phyloP scores from a whole-genome alignment of 2,797 vertebrate genomes.

The Adelosebastes latens region DNA sequence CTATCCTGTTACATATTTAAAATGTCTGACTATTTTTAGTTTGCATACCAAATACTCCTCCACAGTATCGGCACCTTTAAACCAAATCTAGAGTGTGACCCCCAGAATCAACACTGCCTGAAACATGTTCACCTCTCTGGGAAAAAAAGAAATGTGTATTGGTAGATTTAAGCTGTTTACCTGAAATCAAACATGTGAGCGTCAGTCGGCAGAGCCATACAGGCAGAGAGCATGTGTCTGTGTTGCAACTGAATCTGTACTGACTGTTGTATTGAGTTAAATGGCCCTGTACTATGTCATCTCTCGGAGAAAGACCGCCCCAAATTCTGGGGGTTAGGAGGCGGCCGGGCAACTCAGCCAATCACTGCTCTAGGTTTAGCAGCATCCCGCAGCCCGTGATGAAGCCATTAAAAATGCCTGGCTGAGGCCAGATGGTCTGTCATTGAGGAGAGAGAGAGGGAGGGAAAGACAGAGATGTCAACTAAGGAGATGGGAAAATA shows the following conservation, averaged over 20 bases:
- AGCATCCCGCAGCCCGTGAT: slow-evolving; percentile 68
- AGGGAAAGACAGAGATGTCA: neutral
- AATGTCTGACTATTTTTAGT: no score
- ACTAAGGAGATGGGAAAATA: neutral
- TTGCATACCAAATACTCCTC: no score
- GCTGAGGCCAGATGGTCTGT: slow-evolving; percentile 80
- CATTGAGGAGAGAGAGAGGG: slow-evolving; percentile 46
- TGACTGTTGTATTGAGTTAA: neutral
- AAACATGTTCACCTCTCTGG: neutral
- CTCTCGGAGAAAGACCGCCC: neutral
- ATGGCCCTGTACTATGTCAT: neutral
- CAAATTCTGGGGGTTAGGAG: slow-evolving; percentile 23
- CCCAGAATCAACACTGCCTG: neutral
- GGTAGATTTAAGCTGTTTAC: neutral
- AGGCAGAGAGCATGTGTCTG: neutral
- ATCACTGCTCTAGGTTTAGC: slow-evolving; percentile 58
- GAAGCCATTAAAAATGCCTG: slow-evolving; percentile 80
- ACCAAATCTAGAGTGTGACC: neutral
- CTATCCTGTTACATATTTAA: no score
- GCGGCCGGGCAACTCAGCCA: slow-evolving; percentile 38
- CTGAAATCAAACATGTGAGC: no score
- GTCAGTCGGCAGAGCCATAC: neutral
- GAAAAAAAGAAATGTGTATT: neutral
- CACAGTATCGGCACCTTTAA: no score
- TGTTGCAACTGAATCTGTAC: neutral